Evolutionary conservation across 2,888 invertebrate genomes (phyloP).

Genomic region (Drosophila percnosoma): DNA sequence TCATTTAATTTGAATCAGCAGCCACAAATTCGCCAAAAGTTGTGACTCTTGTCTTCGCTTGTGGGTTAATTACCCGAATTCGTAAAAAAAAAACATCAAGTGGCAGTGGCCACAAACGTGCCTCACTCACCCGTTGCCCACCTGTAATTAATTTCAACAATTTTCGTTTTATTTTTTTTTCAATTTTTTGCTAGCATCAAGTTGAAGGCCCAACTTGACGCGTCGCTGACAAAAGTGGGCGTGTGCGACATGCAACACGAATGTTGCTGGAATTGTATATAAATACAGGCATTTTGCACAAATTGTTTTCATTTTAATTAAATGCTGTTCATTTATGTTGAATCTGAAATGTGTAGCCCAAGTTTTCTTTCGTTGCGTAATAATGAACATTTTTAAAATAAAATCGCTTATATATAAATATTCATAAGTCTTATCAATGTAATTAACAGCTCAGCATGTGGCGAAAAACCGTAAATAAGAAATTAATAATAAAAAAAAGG

Average conservation of each 20-base stretch:
- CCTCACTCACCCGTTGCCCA: slow-evolving; percentile 31
- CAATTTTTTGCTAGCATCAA: slow-evolving; percentile 10
- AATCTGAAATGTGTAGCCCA: slow-evolving; percentile 14
- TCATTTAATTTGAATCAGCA: slow-evolving; percentile 14
- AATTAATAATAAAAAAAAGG: background rate
- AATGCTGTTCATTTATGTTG: slow-evolving; percentile 5
- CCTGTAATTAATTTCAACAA: slow-evolving; percentile 55
- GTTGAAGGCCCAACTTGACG: slow-evolving; percentile 52
- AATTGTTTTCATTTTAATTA: slow-evolving; percentile 19
- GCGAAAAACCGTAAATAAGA: background rate
- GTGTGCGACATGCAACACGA: slow-evolving; percentile 51
- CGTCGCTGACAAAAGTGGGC: slow-evolving; percentile 51
- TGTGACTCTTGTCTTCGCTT: slow-evolving; percentile 24
- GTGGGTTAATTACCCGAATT: slow-evolving; percentile 33
- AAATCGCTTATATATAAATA: slow-evolving; percentile 20
- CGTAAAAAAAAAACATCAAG: slow-evolving; percentile 22
- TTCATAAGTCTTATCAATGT: slow-evolving; percentile 24
- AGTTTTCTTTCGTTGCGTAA: slow-evolving; percentile 59
- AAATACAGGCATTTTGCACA: slow-evolving; percentile 14
- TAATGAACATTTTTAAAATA: slow-evolving; percentile 32
- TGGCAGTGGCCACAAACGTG: slow-evolving; percentile 24
- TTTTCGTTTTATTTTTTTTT: slow-evolving; percentile 21
- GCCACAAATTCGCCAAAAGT: slow-evolving; percentile 6
- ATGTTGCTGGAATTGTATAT: slow-evolving; percentile 32
- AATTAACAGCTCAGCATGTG: slow-evolving; percentile 47